Conservation (phyloP, 2,113 vertebrate genomes). For the Chroicocephalus ridibundus region DNA sequence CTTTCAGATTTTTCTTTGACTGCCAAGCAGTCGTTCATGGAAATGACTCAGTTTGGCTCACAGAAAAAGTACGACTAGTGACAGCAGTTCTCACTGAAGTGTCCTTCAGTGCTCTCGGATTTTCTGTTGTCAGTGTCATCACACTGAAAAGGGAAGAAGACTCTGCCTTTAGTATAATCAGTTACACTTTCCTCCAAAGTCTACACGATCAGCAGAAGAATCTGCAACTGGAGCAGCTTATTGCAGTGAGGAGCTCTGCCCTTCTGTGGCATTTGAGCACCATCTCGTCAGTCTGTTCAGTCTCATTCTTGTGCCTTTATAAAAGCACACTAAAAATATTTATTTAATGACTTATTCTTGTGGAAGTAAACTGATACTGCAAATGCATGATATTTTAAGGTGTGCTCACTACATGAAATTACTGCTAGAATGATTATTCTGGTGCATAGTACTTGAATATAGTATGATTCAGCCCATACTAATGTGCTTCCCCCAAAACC, state of each 20-base stretch:
- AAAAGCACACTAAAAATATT: background rate
- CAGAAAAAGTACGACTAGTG: background rate
- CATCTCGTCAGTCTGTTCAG: background rate
- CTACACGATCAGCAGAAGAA: background rate
- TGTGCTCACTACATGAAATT: background rate
- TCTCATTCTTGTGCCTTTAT: background rate
- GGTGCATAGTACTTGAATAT: background rate
- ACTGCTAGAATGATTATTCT: background rate
- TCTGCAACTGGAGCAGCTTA: background rate
- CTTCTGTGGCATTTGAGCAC: background rate
- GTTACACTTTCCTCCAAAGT: background rate
- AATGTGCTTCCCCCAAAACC: background rate
- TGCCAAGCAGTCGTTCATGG: background rate
- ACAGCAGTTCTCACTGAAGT: background rate
- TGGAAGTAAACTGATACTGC: background rate
- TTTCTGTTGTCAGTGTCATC: fast-evolving
- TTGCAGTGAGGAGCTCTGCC: background rate
- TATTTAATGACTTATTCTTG: fast-evolving
- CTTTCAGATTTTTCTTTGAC: background rate
- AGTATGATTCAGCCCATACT: background rate
- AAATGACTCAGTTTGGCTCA: background rate
- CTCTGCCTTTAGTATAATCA: background rate
- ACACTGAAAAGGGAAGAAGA: background rate
- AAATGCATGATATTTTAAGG: background rate
- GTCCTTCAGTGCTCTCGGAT: background rate